Base-by-base conservation (phyloP, 2,113 vertebrate species). In the Erythrolamprus reginae region DNA sequence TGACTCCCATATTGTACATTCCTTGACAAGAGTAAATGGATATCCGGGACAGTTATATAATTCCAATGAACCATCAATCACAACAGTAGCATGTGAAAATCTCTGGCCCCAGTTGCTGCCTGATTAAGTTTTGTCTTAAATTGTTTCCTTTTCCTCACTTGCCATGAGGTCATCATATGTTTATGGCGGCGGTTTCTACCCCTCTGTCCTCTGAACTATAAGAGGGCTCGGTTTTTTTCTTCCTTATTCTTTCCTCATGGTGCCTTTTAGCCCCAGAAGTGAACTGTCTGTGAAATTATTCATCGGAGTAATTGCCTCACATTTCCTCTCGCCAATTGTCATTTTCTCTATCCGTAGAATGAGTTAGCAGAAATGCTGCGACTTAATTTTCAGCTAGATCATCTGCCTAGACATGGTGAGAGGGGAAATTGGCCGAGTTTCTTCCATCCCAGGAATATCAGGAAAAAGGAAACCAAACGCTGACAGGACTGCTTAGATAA, bases 401-500 rank as follows among this genome's bases (percentile, higher is more conserved):
- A 87, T 52, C 33, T 87, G 51, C 91, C 28, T 17, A 42, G 70
- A 42, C 5, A 5, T 45, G 45, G 45, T 2, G 45, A 42, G 33
- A 8, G 17, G 23, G 4, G 5, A 1, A 42, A 77, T 92, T 96
- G 92, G 93, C 91, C 21, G 89, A 96, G 90, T 90, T 95, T 92
- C 96, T 96, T 94, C 95, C 96, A 94, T 92, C n/a, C 38, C 13
- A 5, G 9, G 2, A 93, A 88, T 89, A 94, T 87, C 94, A 96
- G 95, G 94, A 96, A 97, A 97, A 94, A 96, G 96, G 96, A 97
- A 97, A 95, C 87, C 21, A 90, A 90, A 91, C 93, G 93, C 93
- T 94, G 93, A 92, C 93, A 82, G 90, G 92, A 91, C 90, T 94
- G 94, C 56, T 93, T 89, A 93, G 93, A 94, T 91, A 51, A 90